Conservation (phyloP, 2,888 invertebrate genomes). For the Dasypolia templi region DNA sequence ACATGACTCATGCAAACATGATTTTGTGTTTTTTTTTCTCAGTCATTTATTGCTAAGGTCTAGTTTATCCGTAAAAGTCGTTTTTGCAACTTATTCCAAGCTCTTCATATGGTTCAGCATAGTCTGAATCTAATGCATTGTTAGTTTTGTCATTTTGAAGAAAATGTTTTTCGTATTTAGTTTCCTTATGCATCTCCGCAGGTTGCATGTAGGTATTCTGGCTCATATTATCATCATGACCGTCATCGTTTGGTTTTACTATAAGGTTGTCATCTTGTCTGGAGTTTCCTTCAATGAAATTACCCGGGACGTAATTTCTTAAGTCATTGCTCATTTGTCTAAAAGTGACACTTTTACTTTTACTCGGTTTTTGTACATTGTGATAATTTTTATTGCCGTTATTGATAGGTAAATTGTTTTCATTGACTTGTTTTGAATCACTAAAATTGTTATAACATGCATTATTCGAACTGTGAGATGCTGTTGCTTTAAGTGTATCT, state of each 20-base stretch:
- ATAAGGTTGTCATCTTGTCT: not conserved
- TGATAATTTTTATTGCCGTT: not conserved
- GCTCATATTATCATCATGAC: constrained; percentile 6
- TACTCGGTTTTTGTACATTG: not conserved
- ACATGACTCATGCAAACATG: not conserved
- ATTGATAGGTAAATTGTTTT: not conserved
- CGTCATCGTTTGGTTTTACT: not conserved
- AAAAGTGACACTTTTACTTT: constrained; percentile 30
- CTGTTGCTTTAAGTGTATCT: not conserved
- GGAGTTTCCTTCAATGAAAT: not conserved
- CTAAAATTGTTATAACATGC: not conserved
- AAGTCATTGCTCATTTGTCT: constrained; percentile 16
- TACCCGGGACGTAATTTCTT: too few relatives aligned
- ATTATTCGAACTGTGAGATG: not conserved
- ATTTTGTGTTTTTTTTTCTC: not conserved
- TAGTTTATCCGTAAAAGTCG: not conserved
- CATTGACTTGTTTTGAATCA: not conserved
- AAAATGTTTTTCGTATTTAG: constrained; percentile 3
- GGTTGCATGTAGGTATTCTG: not conserved
- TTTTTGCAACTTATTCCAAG: constrained; percentile 16
- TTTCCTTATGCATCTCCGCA: not conserved
- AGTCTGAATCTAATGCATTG: not conserved
- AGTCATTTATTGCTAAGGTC: not conserved
- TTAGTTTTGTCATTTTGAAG: not conserved
- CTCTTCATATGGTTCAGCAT: constrained; percentile 29